Evolutionary conservation across 2,888 invertebrate species (phyloP), one percentile per base, ranked within the genome.

Genomic region (Geophilus truncorum): DNA sequence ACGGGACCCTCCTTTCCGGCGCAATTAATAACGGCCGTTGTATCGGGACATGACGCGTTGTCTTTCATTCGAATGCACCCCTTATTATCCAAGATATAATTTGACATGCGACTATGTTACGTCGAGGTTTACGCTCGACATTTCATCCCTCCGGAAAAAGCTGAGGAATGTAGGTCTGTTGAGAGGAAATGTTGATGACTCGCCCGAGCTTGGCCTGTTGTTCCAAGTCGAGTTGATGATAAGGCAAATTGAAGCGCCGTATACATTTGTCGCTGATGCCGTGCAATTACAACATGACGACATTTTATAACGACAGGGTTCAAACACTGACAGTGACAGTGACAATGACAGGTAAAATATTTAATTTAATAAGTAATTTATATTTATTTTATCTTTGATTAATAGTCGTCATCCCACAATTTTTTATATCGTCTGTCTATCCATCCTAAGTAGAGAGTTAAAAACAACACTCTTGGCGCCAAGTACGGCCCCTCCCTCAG

Each of bases 1-100:
- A 10, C 15, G 70, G 70, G 70, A 70, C 70, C 70, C n/a, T 70
- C 28, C 70, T 70, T 70, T 70, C 70, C 70, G 70, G 25, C n/a
- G 28, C 28, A 70, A 70, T 70, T 70, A 70, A 28, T 70, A 70
- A 70, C 28, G 12, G 28, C n/a, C 70, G 70, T 70, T 70, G 70
- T 70, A 70, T 28, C 70, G 25, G n/a, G 15, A 5, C 70, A 25
- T 28, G 25, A 12, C 70, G 70, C 70, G 10, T 23, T 62, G 21
- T 21, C 10, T 23, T 62, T 62, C 23, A 70, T 15, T 70, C 51
- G 70, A 15, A 28, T 23, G n/a, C 70, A 70, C 70, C 25, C 28
- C 12, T 25, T 70, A 25, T 62, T 62, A 62, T 23, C 57, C 57
- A 23, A 62, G 23, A 62, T 23, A 18, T 70, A 25, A 28, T 70